These are phyloP conservation scores for Tetheella fluctuosa DNA, from an alignment of 2,888 invertebrate species.

Conservation along the genomic window DNA sequence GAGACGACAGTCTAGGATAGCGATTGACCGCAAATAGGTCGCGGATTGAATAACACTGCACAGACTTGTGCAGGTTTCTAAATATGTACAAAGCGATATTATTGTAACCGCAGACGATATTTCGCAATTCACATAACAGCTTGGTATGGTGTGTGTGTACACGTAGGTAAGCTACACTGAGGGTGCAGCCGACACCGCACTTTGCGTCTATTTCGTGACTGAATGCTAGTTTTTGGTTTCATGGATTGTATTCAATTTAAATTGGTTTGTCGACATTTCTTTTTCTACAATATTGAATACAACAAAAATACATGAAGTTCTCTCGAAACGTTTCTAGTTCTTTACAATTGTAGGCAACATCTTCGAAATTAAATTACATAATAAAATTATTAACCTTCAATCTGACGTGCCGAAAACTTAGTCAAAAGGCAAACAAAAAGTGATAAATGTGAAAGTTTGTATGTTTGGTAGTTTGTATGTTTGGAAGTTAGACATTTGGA, in stretches of 20 bases:
- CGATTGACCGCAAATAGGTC: conserved; percentile 80
- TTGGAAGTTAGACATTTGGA: too few relatives aligned
- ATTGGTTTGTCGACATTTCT: neutral
- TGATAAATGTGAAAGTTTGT: too few relatives aligned
- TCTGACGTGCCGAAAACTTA: too few relatives aligned
- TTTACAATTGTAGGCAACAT: too few relatives aligned
- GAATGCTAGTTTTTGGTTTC: neutral
- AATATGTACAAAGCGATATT: conserved; percentile 75
- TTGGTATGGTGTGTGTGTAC: neutral
- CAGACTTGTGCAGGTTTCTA: conserved; percentile 75
- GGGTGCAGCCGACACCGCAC: conserved; percentile 10
- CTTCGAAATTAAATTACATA: too few relatives aligned
- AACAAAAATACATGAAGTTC: too few relatives aligned
- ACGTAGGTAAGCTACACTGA: conserved; percentile 7
- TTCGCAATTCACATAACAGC: conserved; percentile 55
- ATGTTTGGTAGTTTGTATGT: too few relatives aligned
- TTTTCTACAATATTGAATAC: neutral
- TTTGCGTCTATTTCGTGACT: neutral
- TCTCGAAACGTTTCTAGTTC: too few relatives aligned
- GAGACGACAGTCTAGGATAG: conserved; percentile 54
- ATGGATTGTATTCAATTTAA: neutral
- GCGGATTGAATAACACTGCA: conserved; percentile 76
- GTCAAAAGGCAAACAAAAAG: too few relatives aligned
- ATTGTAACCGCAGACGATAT: conserved; percentile 71
- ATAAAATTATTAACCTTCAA: too few relatives aligned